Percentiles rank a stretch among this genome's conserved stretches.
These are phyloP conservation scores for Molothrus ater DNA, from an alignment of 2,797 vertebrate genomes.

Conservation along the genomic window DNA sequence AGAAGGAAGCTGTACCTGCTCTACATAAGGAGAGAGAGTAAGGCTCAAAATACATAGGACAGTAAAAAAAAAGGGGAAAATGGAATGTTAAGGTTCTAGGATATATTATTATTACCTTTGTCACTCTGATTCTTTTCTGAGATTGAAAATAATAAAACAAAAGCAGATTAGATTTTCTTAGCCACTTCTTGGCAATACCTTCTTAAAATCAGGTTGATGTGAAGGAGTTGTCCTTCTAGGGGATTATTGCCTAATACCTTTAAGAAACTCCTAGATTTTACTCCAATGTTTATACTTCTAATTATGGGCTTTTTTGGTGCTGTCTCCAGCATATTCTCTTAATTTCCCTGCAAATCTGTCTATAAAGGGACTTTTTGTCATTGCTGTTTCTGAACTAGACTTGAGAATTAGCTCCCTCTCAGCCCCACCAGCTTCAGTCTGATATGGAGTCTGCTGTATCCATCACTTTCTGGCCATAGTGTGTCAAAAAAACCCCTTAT, in stretches of 20 bases:
- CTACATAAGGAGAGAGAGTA: background rate
- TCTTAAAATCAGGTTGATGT: background rate
- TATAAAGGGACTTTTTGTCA: background rate
- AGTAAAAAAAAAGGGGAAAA: background rate
- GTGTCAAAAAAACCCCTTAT: background rate
- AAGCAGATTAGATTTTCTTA: background rate
- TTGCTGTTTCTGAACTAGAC: background rate
- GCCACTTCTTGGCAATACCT: background rate
- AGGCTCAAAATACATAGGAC: background rate
- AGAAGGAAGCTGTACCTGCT: background rate
- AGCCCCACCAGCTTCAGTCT: background rate
- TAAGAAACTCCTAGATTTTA: background rate
- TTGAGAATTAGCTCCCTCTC: background rate
- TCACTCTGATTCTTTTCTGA: background rate
- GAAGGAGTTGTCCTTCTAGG: background rate
- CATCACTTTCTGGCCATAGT: background rate
- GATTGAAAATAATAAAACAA: background rate
- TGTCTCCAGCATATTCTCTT: background rate
- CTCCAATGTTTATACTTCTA: background rate
- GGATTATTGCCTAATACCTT: background rate
- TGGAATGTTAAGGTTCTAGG: background rate
- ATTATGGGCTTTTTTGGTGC: background rate
- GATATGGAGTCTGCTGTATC: background rate
- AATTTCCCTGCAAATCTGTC: background rate
- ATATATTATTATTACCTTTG: background rate